These are phyloP conservation scores for Stratiomys singularior DNA, from an alignment of 2,888 invertebrate genomes.

Conservation along the genomic window DNA sequence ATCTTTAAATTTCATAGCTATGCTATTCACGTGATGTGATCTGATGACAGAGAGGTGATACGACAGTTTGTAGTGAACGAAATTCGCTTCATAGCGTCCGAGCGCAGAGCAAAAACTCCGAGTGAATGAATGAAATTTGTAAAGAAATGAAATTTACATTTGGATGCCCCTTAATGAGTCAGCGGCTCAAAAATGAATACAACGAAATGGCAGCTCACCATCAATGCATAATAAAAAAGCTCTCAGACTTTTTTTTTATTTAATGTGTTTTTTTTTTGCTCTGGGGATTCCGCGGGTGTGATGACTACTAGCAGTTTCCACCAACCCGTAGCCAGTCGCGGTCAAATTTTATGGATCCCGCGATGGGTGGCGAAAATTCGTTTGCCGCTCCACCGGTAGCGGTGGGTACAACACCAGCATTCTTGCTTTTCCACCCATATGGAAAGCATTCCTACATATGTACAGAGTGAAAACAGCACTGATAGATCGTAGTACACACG, in stretches of 20 bases:
- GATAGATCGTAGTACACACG: not conserved
- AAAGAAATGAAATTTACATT: constrained; percentile 23
- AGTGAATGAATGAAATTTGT: constrained; percentile 4
- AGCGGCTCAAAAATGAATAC: not conserved
- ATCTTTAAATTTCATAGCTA: not conserved
- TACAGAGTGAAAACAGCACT: not conserved
- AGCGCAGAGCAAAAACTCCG: not conserved
- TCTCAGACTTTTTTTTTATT: not conserved
- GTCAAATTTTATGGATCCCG: not conserved
- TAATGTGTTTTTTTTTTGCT: not conserved
- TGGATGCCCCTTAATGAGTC: constrained; percentile 7
- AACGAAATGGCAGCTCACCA: not conserved
- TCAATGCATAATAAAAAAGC: not conserved
- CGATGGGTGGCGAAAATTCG: not conserved
- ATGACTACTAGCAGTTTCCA: not conserved
- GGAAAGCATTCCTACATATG: not conserved
- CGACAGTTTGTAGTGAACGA: not conserved
- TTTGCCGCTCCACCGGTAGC: not conserved
- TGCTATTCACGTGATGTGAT: not conserved
- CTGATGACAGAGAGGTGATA: not conserved
- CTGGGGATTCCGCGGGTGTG: not conserved
- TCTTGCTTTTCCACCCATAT: not conserved
- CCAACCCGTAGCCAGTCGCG: not conserved
- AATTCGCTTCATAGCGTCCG: not conserved
- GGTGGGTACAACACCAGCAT: not conserved